A percentile compares a stretch with the other conserved stretches of the same genome.
Evolutionary conservation across 37 sponge, comb jelly and placozoan genomes (phyloP).

Genomic region (Agelas oroides): DNA sequence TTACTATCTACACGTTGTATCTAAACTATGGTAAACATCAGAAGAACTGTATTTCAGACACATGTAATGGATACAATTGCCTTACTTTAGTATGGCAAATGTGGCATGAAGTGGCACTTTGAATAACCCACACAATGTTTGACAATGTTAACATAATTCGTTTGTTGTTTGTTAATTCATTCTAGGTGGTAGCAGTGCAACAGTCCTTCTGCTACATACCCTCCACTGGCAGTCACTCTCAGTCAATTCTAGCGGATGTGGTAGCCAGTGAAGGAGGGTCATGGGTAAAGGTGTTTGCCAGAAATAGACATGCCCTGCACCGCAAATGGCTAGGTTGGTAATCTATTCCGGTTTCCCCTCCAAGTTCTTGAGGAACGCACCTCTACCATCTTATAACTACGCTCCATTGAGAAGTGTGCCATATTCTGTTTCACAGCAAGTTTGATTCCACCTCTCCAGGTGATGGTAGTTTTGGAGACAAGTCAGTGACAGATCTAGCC

Average conservation of each 20-base stretch:
- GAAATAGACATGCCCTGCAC: constrained; percentile 59
- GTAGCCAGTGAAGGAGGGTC: constrained; percentile 24
- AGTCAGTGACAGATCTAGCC: constrained; percentile 44
- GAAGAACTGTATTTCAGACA: too few relatives aligned
- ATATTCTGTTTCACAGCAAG: too few relatives aligned
- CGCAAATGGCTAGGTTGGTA: constrained; percentile 45
- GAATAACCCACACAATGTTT: too few relatives aligned
- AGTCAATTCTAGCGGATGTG: constrained; percentile 50
- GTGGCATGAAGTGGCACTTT: too few relatives aligned
- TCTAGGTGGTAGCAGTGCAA: constrained; percentile 17
- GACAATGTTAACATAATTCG: too few relatives aligned
- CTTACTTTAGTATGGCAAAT: too few relatives aligned
- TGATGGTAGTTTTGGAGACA: constrained; percentile 38
- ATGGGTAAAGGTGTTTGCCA: constrained; percentile 59
- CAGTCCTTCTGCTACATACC: constrained; percentile 17
- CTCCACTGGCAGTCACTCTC: not conserved
- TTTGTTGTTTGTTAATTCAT: too few relatives aligned
- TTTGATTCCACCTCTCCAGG: constrained; percentile 10
- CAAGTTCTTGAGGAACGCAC: not conserved
- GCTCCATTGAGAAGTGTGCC: too few relatives aligned
- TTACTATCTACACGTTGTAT: too few relatives aligned
- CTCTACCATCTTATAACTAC: too few relatives aligned
- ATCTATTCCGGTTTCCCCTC: not conserved
- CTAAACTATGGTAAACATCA: too few relatives aligned
- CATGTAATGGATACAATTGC: too few relatives aligned